These are phyloP conservation scores for Zosterops lateralis DNA, from an alignment of 2,113 vertebrate species.

Conservation along the genomic window DNA sequence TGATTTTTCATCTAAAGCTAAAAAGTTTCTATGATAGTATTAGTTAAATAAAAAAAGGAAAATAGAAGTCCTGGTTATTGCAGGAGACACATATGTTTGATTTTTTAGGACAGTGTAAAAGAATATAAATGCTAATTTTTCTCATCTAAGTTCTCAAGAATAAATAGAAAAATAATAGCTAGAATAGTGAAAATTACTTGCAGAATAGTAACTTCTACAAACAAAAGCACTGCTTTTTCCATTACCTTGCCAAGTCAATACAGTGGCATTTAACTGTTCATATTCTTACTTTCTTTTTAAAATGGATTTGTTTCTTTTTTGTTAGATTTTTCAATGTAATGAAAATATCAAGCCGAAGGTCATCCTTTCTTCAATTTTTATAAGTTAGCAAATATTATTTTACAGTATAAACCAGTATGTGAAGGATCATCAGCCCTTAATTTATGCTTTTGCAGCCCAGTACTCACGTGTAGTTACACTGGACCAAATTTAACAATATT, in stretches of 20 bases:
- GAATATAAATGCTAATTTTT: constrained; percentile 3
- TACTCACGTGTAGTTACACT: not conserved
- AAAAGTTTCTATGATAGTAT: not conserved
- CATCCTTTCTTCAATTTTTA: not conserved
- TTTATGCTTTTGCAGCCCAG: not conserved
- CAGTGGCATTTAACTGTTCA: not conserved
- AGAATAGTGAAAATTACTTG: not conserved
- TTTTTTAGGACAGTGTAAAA: not conserved
- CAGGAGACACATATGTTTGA: not conserved
- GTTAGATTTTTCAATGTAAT: not conserved
- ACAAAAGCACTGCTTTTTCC: not conserved
- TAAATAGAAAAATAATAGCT: not conserved
- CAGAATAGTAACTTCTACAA: not conserved
- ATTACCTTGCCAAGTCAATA: not conserved
- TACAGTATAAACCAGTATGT: not conserved
- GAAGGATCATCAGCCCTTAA: not conserved
- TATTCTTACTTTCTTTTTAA: not conserved
- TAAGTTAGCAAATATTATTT: not conserved
- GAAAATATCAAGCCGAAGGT: not conserved
- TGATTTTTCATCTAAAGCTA: constrained; percentile 21
- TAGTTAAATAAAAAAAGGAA: not conserved
- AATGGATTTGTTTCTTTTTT: not conserved
- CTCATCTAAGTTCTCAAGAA: not conserved
- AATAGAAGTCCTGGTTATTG: not conserved
- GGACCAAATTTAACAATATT: not conserved